phyloP scores from a whole-genome alignment of 2,113 vertebrate genomes.

The Laticauda laticaudata region DNA sequence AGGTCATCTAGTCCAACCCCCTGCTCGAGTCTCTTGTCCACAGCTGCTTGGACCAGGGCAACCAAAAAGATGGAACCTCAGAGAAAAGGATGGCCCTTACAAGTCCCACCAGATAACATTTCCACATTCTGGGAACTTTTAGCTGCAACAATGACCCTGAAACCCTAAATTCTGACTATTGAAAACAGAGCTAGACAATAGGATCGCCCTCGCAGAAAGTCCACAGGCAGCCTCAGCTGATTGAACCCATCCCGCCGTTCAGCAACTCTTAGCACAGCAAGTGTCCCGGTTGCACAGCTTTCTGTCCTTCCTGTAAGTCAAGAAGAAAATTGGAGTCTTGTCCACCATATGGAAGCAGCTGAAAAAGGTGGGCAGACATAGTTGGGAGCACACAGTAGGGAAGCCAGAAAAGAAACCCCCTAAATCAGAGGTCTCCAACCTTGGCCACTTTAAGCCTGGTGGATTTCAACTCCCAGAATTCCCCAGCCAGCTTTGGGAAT shows the following conservation, averaged over 20 bases:
- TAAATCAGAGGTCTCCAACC: neutral
- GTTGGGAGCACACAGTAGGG: neutral
- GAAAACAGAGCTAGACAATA: neutral
- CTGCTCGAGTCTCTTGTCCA: neutral
- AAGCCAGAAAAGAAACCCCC: neutral
- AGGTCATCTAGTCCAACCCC: no score
- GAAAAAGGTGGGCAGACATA: neutral
- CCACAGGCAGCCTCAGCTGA: neutral
- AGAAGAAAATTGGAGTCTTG: neutral
- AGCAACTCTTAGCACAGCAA: neutral
- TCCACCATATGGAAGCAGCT: neutral
- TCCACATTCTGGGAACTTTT: neutral
- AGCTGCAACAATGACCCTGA: neutral
- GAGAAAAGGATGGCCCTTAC: neutral
- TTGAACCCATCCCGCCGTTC: neutral
- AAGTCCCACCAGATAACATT: neutral
- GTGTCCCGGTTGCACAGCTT: neutral
- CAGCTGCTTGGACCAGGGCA: neutral
- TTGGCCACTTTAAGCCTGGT: no score
- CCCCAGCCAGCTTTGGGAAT: no score
- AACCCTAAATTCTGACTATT: neutral
- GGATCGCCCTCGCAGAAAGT: neutral
- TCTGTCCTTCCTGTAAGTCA: neutral
- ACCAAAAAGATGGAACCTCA: neutral
- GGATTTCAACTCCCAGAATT: no score